Percentiles rank a stretch among this genome's conserved stretches.
phyloP scores from a whole-genome alignment of 2,113 vertebrate species.

The Cygnus buccinator region DNA sequence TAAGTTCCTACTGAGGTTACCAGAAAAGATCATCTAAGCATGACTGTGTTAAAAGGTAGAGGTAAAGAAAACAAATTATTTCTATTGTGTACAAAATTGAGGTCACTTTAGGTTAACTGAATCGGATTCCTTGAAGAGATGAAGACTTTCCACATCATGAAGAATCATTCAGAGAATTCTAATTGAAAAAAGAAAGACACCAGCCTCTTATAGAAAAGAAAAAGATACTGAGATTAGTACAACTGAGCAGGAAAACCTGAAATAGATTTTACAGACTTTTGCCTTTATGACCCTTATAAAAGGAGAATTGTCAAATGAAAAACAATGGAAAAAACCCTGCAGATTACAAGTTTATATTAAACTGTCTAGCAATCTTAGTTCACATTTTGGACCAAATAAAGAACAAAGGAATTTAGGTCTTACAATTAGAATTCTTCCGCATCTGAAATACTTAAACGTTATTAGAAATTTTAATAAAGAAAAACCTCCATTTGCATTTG shows the following conservation, averaged over 20 bases:
- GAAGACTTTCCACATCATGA: conserved; percentile 75
- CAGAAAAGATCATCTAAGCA: conserved; percentile 68
- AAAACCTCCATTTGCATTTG: background rate
- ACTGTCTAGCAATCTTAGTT: background rate
- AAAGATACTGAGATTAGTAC: conserved; percentile 64
- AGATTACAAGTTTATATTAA: background rate
- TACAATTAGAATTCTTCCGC: background rate
- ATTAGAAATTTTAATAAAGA: background rate
- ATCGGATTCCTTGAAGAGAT: conserved; percentile 76
- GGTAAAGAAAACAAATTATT: conserved; percentile 79
- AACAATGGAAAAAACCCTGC: conserved; percentile 17
- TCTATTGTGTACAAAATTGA: conserved; percentile 82
- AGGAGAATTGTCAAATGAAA: conserved; percentile 36
- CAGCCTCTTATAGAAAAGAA: conserved; percentile 27
- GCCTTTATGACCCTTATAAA: conserved; percentile 46
- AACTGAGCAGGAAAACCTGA: conserved; percentile 42
- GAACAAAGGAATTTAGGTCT: conserved; percentile 29
- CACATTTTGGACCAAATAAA: background rate
- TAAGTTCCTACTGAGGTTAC: conserved; percentile 66
- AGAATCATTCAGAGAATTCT: conserved; percentile 78
- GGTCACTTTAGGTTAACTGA: conserved; percentile 80
- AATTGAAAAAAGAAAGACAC: conserved; percentile 73
- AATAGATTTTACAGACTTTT: conserved; percentile 64
- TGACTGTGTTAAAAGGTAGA: conserved; percentile 72
- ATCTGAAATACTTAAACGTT: background rate